Base-by-base conservation (phyloP, 1,140 invertebrate genomes). In the Episyrphus balteatus region DNA sequence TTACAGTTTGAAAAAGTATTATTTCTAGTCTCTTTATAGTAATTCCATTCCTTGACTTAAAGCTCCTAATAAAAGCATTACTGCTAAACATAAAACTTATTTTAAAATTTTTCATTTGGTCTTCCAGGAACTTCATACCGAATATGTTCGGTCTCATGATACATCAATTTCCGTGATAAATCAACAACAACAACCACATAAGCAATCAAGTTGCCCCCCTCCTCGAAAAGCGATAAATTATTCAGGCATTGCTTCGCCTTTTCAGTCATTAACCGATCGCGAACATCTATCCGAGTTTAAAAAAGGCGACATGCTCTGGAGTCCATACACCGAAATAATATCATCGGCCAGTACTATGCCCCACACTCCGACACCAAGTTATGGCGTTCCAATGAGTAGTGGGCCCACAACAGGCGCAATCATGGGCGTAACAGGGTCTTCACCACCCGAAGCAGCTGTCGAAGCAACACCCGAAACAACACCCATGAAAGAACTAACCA, bases 401-500 rank as follows among this genome's bases (percentile, higher is more conserved):
- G 41, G 57, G 50, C 34, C 67, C 55, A 46, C 53, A 38, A 52
- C 48, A 34, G 51, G 47, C 18, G 56, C 55, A 46, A 40, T 61
- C 30, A 36, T 58, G 11, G 57, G 59, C 18, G 51, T 60, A n/a
- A 65, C 58, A 8, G 64, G 65, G 11, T 62, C 61, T 11, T 68
- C 65, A 18, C 65, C 65, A n/a, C 65, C 86, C 2, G 86, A 90
- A 69, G 83, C 86, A 11, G 87, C 86, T 32, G 80, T 88, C 26
- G 87, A 90, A 73, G 87, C 87, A 7, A 90, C 87, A 9, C 87
- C 87, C 3, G 87, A 90, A 74, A 89, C 86, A 21, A 91, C 87
- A 26, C 86, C 87, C 1, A 75, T 88, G 0, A 86, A 86, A 61
- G 84, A 78, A 31, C 12, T 31, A 34, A 56, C 40, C 50, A 14